Evolutionary conservation across 2,888 invertebrate genomes (phyloP), one percentile per base, ranked within the genome.

Genomic region (Eledona agricola): DNA sequence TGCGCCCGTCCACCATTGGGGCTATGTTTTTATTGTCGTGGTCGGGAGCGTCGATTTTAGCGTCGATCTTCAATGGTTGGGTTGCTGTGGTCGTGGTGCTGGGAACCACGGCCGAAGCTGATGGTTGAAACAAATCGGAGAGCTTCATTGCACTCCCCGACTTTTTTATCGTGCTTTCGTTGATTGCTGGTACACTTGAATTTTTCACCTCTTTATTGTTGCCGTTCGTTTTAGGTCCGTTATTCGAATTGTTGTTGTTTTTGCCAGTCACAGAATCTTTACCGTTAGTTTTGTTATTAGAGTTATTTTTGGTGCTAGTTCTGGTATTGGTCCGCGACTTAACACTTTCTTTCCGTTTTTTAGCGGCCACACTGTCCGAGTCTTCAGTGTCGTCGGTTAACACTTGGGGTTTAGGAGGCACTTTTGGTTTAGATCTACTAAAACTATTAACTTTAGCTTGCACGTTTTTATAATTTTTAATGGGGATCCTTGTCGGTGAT

Each of bases 361-460:
- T 22, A 9, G n/a, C 32, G 7, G 20, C 45, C 37, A 17, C 31
- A 13, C 46, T 56, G 23, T 65, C 66, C 9, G 64, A 63, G 28
- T 65, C 64, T 29, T 65, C 64, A 3, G 64, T 29, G 3, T 58
- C 57, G 37, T 65, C 70, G 58, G 63, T 70, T 51, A 66, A 62
- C 55, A 67, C 65, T 62, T 64, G 64, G 16, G 72, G 70, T 67
- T 73, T 75, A 45, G 70, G 71, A 72, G 74, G 75, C 73, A 76
- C 74, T 72, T 75, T 76, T 35, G 71, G 69, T 69, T 73, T 74
- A 43, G 17, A 17, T n/a, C 15, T 42, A 62, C 67, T 70, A 57
- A 66, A 72, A 65, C 70, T 74, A 60, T 77, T 75, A 28, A 77
- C 72, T 71, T 75, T 77, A 19, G 77, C 68, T 57, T 72, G 72